Base-by-base conservation (phyloP, 2,888 invertebrate species). In the Stenoptilia bipunctidactyla region DNA sequence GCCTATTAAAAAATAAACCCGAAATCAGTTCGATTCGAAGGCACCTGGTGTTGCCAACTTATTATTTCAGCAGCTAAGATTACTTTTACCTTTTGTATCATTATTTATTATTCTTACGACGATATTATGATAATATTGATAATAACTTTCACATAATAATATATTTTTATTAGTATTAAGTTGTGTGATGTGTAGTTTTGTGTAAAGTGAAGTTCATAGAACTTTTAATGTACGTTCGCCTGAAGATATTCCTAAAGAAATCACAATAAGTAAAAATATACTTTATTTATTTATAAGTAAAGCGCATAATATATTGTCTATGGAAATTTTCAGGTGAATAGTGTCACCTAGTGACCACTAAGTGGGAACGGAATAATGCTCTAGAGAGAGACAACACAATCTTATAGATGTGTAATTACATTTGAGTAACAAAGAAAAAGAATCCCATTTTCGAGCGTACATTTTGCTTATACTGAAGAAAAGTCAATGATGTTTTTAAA, bases 91-190 rank as follows among this genome's bases (percentile, higher is more conserved):
- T 33, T 14, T 10, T 34, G 9, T 30, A 30, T 30, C 6, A 30
- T 12, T 30, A 30, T 30, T 30, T 30, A 30, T 38, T 38, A 35
- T 27, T 38, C 30, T 37, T 40, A 36, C 27, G 37, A 38, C 34
- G 40, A 38, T 45, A 42, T 39, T 45, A 44, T 39, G 37, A 40
- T 43, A 34, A 25, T 25, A 9, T 5, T 25, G 5, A 25, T 25
- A 30, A 30, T 30, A 43, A 15, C 38, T 37, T 42, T 40, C 42
- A 45, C 42, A 45, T 42, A 40, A 45, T 45, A 45, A 40, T 45
- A 34, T 45, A 42, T 45, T 34, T 15, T 34, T 27, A 34, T 37
- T 42, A 42, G 34, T 15, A 37, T 36, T 27, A 34, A 25, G 42
- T 15, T 20, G 34, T 37, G 42, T 39, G 36, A 20, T 39, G 13